phyloP scores from a whole-genome alignment of 2,113 vertebrate species.

The human region GRCh38 chr4:31384001-31384500 shows the following conservation, averaged over 20 bases:
- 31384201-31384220: not conserved
- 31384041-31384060: not conserved
- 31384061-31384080: not conserved
- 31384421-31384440: not conserved
- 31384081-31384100: not conserved
- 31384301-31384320: not conserved
- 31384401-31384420: not conserved
- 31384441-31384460: not conserved
- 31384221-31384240: not conserved
- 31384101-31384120: not conserved
- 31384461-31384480: not conserved
- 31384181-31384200: not conserved
- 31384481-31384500: not conserved
- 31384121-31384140: no score
- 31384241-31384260: not conserved
- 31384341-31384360: not conserved
- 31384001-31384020: not conserved
- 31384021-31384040: not conserved
- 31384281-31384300: not conserved
- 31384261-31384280: not conserved
- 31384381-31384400: not conserved
- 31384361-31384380: not conserved
- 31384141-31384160: not conserved
- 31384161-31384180: not conserved
- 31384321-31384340: not conserved